phyloP scores from a whole-genome alignment of 2,797 vertebrate species.

The Myiotriccus ornatus region DNA sequence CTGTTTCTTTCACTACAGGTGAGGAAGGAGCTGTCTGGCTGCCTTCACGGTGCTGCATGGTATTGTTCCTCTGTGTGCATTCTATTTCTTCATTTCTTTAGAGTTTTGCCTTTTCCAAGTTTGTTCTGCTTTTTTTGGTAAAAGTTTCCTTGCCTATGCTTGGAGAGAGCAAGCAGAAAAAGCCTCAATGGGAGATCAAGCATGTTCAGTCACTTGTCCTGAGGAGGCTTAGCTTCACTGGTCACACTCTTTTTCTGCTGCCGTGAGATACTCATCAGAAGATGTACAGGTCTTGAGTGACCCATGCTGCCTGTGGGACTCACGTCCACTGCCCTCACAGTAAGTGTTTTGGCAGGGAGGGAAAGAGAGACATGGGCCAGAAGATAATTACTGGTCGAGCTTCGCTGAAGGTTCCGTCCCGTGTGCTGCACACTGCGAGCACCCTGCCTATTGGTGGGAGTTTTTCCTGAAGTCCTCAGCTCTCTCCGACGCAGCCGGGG shows the following conservation, averaged over 20 bases:
- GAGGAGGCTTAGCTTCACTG: not conserved
- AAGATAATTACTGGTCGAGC: accelerated
- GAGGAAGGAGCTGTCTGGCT: not conserved
- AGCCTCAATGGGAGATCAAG: not conserved
- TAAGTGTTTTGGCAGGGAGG: accelerated
- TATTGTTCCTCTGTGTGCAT: not conserved
- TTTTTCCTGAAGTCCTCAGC: not conserved
- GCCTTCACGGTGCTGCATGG: not conserved
- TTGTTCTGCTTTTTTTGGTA: not conserved
- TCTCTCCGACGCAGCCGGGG: accelerated
- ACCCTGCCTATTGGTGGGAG: too few relatives aligned
- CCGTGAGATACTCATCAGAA: not conserved
- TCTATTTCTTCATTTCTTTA: not conserved
- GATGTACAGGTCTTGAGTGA: not conserved
- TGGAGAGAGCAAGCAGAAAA: not conserved
- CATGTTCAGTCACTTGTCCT: not conserved
- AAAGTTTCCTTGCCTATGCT: not conserved
- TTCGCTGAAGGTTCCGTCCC: not conserved
- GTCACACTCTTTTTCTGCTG: not conserved
- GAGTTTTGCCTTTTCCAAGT: not conserved
- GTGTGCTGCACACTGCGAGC: not conserved
- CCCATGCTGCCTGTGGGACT: not conserved
- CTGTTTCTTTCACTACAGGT: not conserved
- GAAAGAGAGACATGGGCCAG: not conserved
- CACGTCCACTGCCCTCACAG: accelerated